These are phyloP conservation scores for Caenorhabditis wallacei DNA, from an alignment of 2,888 invertebrate species.

Conservation along the genomic window DNA sequence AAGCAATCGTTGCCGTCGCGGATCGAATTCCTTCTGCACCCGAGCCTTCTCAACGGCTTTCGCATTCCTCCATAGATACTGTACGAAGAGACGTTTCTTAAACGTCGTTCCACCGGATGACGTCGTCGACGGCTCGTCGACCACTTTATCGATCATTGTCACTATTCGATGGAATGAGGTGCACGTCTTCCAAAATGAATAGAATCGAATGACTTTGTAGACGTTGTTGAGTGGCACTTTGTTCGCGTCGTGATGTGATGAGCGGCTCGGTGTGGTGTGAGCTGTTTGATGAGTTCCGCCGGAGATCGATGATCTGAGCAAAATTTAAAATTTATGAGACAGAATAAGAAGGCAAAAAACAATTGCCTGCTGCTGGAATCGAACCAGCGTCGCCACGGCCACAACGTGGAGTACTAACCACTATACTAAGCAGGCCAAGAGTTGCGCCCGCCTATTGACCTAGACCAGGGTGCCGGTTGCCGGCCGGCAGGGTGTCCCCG, in stretches of 20 bases:
- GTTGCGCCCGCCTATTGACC: not conserved
- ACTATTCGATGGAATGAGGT: constrained; percentile 83
- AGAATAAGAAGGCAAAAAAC: constrained; percentile 43
- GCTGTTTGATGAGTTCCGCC: constrained; percentile 70
- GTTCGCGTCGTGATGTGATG: constrained; percentile 55
- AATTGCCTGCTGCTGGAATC: constrained; percentile 81
- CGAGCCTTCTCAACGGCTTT: constrained; percentile 82
- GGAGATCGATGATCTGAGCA: constrained; percentile 68
- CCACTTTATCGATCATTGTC: constrained; percentile 82
- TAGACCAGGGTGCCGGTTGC: no score
- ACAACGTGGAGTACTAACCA: constrained; percentile 83
- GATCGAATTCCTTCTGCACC: constrained; percentile 83
- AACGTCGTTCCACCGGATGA: constrained; percentile 69
- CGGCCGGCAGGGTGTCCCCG: no score
- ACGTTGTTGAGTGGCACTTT: constrained; percentile 78
- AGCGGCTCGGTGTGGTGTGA: constrained; percentile 46
- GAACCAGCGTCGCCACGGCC: constrained; percentile 82
- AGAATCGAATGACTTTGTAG: constrained; percentile 83
- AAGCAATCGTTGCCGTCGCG: constrained; percentile 80
- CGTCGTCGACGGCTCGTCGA: constrained; percentile 68
- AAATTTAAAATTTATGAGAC: constrained; percentile 58
- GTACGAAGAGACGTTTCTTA: constrained; percentile 82
- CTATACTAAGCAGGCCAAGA: constrained; percentile 78
- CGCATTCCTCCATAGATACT: constrained; percentile 83
- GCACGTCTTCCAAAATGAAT: constrained; percentile 83